Percentiles rank a stretch among this genome's conserved stretches.
Conservation (phyloP, 2,113 vertebrate species). For the Cynocephalus volans region DNA sequence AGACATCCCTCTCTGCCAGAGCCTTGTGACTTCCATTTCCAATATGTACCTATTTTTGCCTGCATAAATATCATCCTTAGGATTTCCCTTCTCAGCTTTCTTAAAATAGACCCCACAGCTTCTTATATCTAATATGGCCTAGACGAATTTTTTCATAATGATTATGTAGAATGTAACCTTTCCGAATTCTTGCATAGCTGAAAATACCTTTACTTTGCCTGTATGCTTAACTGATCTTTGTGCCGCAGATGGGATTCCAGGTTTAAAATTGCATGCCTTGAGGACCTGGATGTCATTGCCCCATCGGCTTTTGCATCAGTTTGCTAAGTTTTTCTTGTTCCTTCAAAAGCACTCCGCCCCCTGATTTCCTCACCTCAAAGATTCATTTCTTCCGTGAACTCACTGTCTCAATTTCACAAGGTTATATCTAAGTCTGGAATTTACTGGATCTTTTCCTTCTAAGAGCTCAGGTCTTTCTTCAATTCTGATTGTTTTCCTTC, state of each 20-base stretch:
- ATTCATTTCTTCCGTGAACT: background rate
- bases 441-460: constrained; percentile 35
- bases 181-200: background rate
- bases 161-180: constrained; percentile 11
- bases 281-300: background rate
- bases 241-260: background rate
- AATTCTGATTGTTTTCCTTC: background rate
- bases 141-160: constrained; percentile 13
- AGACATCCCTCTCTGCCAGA: background rate
- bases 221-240: constrained; percentile 10
- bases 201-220: constrained; percentile 35
- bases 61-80: background rate
- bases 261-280: background rate
- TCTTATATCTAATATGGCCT: background rate
- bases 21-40: constrained; percentile 15
- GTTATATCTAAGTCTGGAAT: constrained; percentile 15
- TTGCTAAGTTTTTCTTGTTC: background rate
- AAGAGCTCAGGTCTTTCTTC: background rate
- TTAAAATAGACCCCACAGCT: constrained; percentile 10
- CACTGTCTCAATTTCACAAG: background rate
- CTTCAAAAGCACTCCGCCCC: background rate
- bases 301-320: background rate
- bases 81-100: background rate
- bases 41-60: background rate
- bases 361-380: background rate